Base-by-base conservation (phyloP, 2,797 vertebrate species). In the Antennarius maculatus region DNA sequence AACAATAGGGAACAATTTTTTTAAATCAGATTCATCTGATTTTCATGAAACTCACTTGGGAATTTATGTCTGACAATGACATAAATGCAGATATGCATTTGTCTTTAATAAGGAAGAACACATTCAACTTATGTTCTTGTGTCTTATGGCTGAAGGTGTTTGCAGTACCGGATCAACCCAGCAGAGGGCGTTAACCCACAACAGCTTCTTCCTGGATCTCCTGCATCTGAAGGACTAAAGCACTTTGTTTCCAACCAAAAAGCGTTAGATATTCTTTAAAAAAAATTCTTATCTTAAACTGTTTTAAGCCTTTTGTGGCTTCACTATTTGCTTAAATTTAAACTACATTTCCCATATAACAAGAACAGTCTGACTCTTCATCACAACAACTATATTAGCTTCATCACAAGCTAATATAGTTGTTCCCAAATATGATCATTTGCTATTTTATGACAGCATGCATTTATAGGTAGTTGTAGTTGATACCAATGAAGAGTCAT, bases 121-220 rank as follows among this genome's bases (percentile, higher is more conserved):
- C 7, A 14, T 16, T 28, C 11, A 10, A 23, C 41, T 3, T 11
- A 10, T 39, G 7, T 8, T 28, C 2, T 6, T 60, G 14, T 37
- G 17, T 10, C 7, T 17, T 41, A 12, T 2, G 42, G 9, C 46
- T 18, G 12, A 28, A 59, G 10, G 7, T 61, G 41, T 41, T 41
- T 76, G 77, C 51, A 76, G 71, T 85, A 64, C 69, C 49, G 16
- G 28, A 16, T 29, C 61, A 1, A 47, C 76, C 82, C 88, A 87
- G 77, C 52, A 28, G 84, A 69, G 65, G 87, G 88, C 59, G 76
- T 10, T 77, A 7, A 69, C 66, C 16, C 56, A 56, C 47, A 39
- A 5, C 29, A 15, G 17, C 15, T 34, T 31, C 15, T 50, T 52
- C 15, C 28, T 34, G 6, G 53, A 11, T n/a, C 5, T 0, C 8